These are phyloP conservation scores for Chelonoidis abingdonii DNA, from an alignment of 2,113 vertebrate species.

Conservation along the genomic window DNA sequence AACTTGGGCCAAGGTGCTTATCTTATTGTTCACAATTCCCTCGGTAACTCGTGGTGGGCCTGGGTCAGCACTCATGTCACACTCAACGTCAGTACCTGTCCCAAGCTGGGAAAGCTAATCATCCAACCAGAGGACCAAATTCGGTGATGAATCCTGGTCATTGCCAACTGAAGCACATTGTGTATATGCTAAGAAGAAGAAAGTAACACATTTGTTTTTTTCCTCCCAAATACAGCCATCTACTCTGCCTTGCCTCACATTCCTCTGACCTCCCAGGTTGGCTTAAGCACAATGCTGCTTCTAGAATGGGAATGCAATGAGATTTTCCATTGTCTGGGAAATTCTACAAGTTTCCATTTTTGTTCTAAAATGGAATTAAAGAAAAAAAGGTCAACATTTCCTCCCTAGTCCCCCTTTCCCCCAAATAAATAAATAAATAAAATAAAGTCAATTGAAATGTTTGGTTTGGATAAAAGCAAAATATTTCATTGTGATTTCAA, in stretches of 20 bases:
- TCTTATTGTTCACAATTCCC: background rate
- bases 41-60: background rate
- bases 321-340: background rate
- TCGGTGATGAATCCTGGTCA: no score
- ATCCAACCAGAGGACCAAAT: no score
- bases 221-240: background rate
- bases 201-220: background rate
- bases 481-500: background rate
- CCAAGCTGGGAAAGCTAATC: no score
- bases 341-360: background rate
- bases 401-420: no score
- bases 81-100: no score
- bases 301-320: no score
- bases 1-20: background rate
- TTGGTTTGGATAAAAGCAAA: background rate
- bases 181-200: no score
- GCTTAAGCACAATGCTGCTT: background rate
- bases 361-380: background rate
- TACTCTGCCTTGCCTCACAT: background rate
- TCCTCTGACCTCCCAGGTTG: background rate
- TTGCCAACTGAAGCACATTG: no score
- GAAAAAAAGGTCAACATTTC: background rate
- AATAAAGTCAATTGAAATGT: background rate
- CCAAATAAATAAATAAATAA: no score
- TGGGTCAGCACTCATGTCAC: no score